Conservation (phyloP, 2,888 invertebrate genomes). For the Dascillus cervinus region DNA sequence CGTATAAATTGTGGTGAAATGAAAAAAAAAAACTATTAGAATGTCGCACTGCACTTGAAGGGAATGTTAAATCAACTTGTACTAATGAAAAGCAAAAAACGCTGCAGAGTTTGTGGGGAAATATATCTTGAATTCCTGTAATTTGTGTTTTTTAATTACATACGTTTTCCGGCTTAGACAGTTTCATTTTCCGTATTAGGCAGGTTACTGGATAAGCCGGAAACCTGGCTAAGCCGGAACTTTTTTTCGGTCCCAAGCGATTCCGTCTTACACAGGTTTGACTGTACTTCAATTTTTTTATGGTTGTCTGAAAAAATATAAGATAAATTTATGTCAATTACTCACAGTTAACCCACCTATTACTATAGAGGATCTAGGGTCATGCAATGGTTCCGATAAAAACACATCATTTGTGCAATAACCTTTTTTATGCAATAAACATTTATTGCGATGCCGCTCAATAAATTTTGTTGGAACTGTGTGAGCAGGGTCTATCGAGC, state of each 20-base stretch:
- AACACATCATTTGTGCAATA: constrained; percentile 41
- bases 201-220: constrained; percentile 44
- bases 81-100: no score
- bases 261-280: no score
- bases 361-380: constrained; percentile 29
- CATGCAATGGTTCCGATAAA: constrained; percentile 39
- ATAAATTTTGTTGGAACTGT: constrained; percentile 38
- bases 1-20: no score
- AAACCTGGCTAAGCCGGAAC: no score
- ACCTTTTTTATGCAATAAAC: constrained; percentile 43
- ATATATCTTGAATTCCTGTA: no score
- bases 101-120: no score
- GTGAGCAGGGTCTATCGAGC: constrained; percentile 44
- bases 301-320: constrained; percentile 40
- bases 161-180: constrained; percentile 36
- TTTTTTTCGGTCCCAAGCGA: no score
- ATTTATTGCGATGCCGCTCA: constrained; percentile 41
- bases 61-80: no score
- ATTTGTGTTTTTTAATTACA: no score
- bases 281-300: constrained; percentile 38
- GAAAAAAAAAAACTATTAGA: no score
- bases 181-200: constrained; percentile 24
- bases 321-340: constrained; percentile 6
- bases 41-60: no score
- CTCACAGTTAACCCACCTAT: constrained; percentile 32